Conservation (phyloP, 2,113 vertebrate species). For the Phoxinus phoxinus region DNA sequence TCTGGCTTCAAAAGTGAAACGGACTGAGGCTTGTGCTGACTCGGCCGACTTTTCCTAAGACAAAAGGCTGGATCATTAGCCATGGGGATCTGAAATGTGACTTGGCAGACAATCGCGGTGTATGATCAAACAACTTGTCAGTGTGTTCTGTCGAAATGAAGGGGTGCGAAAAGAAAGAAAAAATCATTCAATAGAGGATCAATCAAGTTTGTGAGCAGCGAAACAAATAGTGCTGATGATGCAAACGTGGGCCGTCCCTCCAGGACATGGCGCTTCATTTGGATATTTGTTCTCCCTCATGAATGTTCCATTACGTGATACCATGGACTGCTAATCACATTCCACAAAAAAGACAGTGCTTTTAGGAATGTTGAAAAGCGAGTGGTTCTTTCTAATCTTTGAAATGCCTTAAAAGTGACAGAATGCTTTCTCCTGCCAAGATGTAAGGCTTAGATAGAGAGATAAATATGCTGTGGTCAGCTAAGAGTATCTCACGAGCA, state of each 20-base stretch:
- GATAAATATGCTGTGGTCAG: constrained; percentile 99
- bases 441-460: constrained; percentile 96
- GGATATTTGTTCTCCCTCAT: constrained; percentile 86
- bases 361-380: constrained; percentile 99
- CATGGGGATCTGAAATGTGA: constrained; percentile 80
- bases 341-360: constrained; percentile 81
- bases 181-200: constrained; percentile 86
- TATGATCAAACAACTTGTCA: constrained; percentile 86
- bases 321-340: constrained; percentile 97
- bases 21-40: constrained; percentile 74
- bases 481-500: constrained; percentile 99
- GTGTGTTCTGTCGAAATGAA: constrained; percentile 80
- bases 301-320: constrained; percentile 93
- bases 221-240: constrained; percentile 85
- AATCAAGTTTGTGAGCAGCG: constrained; percentile 80
- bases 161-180: constrained; percentile 72
- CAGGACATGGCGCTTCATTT: constrained; percentile 84
- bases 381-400: constrained; percentile 99
- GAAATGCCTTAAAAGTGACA: constrained; percentile 99
- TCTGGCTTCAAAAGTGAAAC: constrained; percentile 76
- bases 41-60: constrained; percentile 78
- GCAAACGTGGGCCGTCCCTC: constrained; percentile 83
- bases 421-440: constrained; percentile 99
- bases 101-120: constrained; percentile 82
- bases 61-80: constrained; percentile 82